Conservation (phyloP, 1,140 invertebrate genomes). For the Pantala flavescens region DNA sequence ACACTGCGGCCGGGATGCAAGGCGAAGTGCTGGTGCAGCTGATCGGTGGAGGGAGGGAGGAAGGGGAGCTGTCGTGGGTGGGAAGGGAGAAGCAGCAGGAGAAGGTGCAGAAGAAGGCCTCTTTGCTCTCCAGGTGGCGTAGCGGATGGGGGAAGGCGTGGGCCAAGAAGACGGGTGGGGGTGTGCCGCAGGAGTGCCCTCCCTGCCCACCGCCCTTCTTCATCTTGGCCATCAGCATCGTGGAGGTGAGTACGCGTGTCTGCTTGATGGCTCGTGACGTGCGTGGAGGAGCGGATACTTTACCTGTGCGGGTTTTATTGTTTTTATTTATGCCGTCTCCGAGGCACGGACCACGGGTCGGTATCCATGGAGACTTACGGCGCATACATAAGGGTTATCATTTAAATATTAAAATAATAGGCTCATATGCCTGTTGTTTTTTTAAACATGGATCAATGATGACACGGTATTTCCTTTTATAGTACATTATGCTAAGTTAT, state of each 20-base stretch:
- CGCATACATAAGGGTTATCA: too few relatives aligned
- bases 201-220: slow-evolving; percentile 15
- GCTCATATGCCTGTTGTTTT: too few relatives aligned
- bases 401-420: too few relatives aligned
- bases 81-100: not conserved
- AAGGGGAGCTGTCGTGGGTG: not conserved
- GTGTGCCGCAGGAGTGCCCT: slow-evolving; percentile 17
- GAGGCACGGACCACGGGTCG: too few relatives aligned
- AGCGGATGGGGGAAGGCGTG: slow-evolving; percentile 3
- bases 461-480: too few relatives aligned
- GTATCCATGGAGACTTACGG: too few relatives aligned
- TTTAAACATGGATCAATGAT: too few relatives aligned
- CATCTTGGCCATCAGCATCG: slow-evolving; percentile 15
- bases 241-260: slow-evolving; percentile 16
- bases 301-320: too few relatives aligned
- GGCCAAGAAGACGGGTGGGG: not conserved
- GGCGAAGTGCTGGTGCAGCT: slow-evolving; percentile 21
- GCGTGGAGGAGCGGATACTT: too few relatives aligned
- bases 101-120: not conserved
- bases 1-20: not conserved
- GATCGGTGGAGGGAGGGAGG: not conserved
- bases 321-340: too few relatives aligned
- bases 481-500: too few relatives aligned
- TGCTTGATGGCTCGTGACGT: too few relatives aligned
- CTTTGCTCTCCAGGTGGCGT: not conserved